Evolutionary conservation across 1,140 invertebrate genomes (phyloP).

Genomic region (Procambarus virginalis): DNA sequence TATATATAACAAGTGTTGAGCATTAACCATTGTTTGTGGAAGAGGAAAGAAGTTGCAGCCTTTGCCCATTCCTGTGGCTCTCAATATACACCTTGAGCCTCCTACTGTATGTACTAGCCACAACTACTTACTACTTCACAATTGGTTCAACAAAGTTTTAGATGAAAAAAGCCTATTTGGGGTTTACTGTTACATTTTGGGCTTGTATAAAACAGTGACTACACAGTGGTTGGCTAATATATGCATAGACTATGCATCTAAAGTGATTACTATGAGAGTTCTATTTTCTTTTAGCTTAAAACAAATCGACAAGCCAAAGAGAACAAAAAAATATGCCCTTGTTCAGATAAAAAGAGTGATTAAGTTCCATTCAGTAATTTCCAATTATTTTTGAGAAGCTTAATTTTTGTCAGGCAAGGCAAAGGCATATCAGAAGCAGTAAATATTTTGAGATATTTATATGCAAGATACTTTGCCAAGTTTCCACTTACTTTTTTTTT

Average conservation of each 20-base stretch:
- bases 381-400: not conserved
- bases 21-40: conserved; percentile 50
- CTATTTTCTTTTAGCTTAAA: conserved; percentile 50
- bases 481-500: not conserved
- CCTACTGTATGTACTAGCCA: conserved; percentile 2
- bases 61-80: not conserved
- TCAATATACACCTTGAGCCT: not conserved
- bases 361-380: conserved; percentile 1
- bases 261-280: conserved; percentile 45
- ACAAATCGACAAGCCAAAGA: conserved; percentile 43
- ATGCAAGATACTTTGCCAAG: not conserved
- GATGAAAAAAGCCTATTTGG: conserved; percentile 34
- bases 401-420: not conserved
- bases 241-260: conserved; percentile 54
- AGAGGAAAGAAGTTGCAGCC: conserved; percentile 13
- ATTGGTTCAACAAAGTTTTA: conserved; percentile 58
- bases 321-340: conserved; percentile 35
- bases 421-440: not conserved
- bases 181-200: conserved; percentile 25
- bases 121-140: conserved; percentile 18
- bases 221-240: conserved; percentile 65
- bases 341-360: conserved; percentile 24
- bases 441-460: not conserved
- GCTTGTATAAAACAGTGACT: conserved; percentile 50
- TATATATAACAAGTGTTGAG: conserved; percentile 63